Percentiles rank a stretch among this genome's conserved stretches.
These are phyloP conservation scores for Reticulitermes lucifugus DNA, from an alignment of 2,888 invertebrate species.

Conservation along the genomic window DNA sequence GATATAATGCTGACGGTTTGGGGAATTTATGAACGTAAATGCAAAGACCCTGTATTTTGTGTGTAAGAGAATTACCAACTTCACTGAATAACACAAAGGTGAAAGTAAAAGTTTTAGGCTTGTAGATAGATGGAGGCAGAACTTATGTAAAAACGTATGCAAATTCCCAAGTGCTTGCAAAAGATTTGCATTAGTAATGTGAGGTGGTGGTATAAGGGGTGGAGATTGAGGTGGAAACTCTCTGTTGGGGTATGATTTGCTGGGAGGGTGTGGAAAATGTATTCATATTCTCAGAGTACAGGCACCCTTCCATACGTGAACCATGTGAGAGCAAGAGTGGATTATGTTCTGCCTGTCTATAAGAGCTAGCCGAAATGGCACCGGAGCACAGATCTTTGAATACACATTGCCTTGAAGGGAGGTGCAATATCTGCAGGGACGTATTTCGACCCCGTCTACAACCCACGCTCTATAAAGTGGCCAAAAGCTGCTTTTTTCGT, in stretches of 20 bases:
- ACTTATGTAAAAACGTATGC: constrained; percentile 30
- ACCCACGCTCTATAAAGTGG: no score
- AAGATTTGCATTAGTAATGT: constrained; percentile 38
- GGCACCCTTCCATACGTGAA: constrained; percentile 2
- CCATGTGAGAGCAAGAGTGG: neutral
- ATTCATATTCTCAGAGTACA: constrained; percentile 13
- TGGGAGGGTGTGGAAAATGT: constrained; percentile 17
- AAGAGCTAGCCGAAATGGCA: no score
- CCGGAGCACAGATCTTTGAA: no score
- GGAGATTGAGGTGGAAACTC: constrained; percentile 8
- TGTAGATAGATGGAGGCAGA: neutral
- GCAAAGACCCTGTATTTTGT: neutral
- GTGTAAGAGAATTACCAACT: constrained; percentile 3
- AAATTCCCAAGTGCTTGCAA: constrained; percentile 36
- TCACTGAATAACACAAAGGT: neutral
- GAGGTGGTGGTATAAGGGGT: neutral
- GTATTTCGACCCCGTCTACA: no score
- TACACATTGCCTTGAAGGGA: no score
- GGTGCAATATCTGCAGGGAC: no score
- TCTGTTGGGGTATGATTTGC: constrained; percentile 14
- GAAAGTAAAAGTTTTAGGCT: neutral
- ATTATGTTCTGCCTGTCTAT: neutral
- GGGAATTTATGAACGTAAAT: no score
- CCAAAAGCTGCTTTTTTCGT: no score
- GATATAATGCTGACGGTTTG: no score